Conservation (phyloP, 2,113 vertebrate species). For the Grantiella picta region DNA sequence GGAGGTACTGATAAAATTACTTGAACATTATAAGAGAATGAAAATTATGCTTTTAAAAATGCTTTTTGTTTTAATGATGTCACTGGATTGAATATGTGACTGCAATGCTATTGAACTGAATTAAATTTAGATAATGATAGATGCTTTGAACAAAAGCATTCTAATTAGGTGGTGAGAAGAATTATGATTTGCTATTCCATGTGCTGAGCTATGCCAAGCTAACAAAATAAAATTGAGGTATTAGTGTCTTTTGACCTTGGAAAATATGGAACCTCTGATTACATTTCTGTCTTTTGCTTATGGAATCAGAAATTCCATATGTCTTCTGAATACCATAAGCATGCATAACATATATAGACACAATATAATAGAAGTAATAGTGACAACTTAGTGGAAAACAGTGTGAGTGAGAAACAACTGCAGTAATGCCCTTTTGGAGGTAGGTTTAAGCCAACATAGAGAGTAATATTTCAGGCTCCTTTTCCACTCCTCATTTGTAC, state of each 20-base stretch:
- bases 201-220: background rate
- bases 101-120: background rate
- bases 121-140: background rate
- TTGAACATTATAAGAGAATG: background rate
- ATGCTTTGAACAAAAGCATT: background rate
- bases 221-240: background rate
- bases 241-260: background rate
- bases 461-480: background rate
- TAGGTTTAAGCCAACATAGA: background rate
- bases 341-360: background rate
- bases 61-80: background rate
- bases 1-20: background rate
- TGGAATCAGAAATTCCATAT: background rate
- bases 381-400: background rate
- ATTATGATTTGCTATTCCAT: background rate
- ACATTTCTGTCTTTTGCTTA: background rate
- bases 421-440: background rate
- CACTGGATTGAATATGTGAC: background rate
- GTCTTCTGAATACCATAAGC: background rate
- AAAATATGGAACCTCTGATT: background rate
- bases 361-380: background rate
- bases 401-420: background rate
- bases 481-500: background rate
- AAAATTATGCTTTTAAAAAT: background rate
- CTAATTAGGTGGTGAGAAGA: background rate